phyloP scores from a whole-genome alignment of 2,888 invertebrate species.

The Netelia melanura region DNA sequence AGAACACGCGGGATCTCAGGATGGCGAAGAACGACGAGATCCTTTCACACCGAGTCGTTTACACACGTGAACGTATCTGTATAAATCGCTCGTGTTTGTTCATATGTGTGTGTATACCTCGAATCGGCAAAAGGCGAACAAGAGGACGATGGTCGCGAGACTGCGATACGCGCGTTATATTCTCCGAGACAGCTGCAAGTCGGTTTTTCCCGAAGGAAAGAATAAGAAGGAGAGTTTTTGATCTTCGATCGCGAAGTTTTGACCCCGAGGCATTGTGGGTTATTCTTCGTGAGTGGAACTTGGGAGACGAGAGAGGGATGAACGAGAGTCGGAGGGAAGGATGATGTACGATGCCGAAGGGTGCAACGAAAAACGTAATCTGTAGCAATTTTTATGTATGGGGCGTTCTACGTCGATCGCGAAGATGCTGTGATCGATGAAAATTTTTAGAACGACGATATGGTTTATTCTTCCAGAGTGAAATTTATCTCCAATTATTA shows the following conservation, averaged over 20 bases:
- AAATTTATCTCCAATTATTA: neutral
- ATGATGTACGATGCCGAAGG: slow-evolving; percentile 5
- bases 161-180: slow-evolving; percentile 39
- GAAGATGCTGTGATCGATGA: neutral
- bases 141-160: slow-evolving; percentile 52
- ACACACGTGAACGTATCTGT: slow-evolving; percentile 8
- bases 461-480: neutral
- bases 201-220: slow-evolving; percentile 27
- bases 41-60: slow-evolving; percentile 67
- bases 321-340: slow-evolving; percentile 9
- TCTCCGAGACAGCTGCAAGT: slow-evolving; percentile 55
- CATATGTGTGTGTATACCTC: neutral
- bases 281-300: neutral
- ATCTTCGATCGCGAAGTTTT: slow-evolving; percentile 37
- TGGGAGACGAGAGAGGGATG: slow-evolving; percentile 9
- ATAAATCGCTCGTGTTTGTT: neutral
- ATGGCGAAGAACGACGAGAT: slow-evolving; percentile 55
- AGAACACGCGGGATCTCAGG: slow-evolving; percentile 1
- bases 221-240: slow-evolving; percentile 32
- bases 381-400: neutral
- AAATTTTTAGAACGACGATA: neutral
- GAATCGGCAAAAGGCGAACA: slow-evolving; percentile 52
- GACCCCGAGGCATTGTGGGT: slow-evolving; percentile 1
- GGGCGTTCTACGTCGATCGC: neutral
- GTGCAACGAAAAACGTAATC: neutral